Conservation (phyloP, 2,797 vertebrate species). For the Sarcoramphus papa region DNA sequence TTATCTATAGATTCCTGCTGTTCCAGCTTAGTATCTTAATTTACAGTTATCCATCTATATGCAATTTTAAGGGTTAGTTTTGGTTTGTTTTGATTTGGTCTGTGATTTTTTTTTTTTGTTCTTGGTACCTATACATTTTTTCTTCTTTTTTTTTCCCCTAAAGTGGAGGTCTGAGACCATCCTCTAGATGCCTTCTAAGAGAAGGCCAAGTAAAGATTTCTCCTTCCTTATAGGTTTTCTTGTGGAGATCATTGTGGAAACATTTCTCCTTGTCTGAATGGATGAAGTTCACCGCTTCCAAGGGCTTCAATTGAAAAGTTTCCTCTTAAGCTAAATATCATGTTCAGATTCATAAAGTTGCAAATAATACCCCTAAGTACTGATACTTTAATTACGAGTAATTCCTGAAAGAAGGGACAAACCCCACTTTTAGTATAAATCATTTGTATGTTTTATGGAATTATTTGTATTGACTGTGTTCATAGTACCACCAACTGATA, state of each 20-base stretch:
- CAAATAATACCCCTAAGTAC: background rate
- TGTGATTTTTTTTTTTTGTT: background rate
- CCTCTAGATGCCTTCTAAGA: background rate
- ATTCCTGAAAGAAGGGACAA: background rate
- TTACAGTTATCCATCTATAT: background rate
- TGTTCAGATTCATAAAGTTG: background rate
- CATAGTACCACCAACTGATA: background rate
- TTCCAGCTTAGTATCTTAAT: background rate
- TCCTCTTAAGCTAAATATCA: background rate
- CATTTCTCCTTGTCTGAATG: background rate
- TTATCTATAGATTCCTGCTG: background rate
- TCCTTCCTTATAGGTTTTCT: background rate
- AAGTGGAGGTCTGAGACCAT: background rate
- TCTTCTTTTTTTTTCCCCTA: no score
- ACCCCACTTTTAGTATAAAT: background rate
- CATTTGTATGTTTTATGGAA: background rate
- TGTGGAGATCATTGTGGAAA: background rate
- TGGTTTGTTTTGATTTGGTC: background rate
- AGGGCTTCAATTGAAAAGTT: background rate
- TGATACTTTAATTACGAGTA: background rate
- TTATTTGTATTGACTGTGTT: background rate
- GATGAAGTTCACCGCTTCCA: background rate
- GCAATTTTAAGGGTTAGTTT: background rate
- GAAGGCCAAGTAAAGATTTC: background rate
- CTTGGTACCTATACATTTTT: rapidly evolving